Evolutionary conservation across 2,888 invertebrate genomes (phyloP), one percentile per base, ranked within the genome.

Genomic region (Scaptomyza caliginosa): DNA sequence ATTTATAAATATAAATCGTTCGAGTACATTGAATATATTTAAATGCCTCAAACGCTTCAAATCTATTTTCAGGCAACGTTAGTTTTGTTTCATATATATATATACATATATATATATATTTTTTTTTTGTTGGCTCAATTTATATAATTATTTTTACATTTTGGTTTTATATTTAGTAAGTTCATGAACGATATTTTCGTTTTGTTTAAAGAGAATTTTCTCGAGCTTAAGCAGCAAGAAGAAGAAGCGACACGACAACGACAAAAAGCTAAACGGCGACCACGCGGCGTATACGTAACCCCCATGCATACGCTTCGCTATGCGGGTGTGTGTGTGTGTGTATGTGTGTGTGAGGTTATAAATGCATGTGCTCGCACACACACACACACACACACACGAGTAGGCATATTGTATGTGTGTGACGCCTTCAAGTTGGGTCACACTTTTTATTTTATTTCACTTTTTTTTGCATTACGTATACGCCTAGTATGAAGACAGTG

Each of bases 261-360:
- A 49, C 54, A 34, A 45, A 75, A 75, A 42, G 48, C 50, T 67
- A 52, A 79, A 71, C 59, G 74, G 55, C 82, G 65, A 83, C 86
- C 88, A 81, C 82, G 88, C 86, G 81, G 88, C 81, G 81, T 81
- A 81, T 88, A 81, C 88, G 81, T 81, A 81, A 81, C 75, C 75
- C 69, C 58, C 70, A 40, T 79, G 42, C 48, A 60, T 36, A 60
- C 46, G 28, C 30, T 11, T 8, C 28, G 49, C 38, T 26, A 3
- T 39, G 13, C 7, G 32, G n/a, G 46, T 34, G 24, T 13, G 13
- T 45, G 42, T 42, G 34, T 56, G 38, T 16, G 17, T 54, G n/a
- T 38, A 8, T 11, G 26, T 43, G 26, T 43, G 42, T 6, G 42
- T 24, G 19, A n/a, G 21, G 8, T 34, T 19, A 40, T 13, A 8